Base-by-base conservation (phyloP, 2,797 vertebrate genomes). In the Sardinella longiceps region DNA sequence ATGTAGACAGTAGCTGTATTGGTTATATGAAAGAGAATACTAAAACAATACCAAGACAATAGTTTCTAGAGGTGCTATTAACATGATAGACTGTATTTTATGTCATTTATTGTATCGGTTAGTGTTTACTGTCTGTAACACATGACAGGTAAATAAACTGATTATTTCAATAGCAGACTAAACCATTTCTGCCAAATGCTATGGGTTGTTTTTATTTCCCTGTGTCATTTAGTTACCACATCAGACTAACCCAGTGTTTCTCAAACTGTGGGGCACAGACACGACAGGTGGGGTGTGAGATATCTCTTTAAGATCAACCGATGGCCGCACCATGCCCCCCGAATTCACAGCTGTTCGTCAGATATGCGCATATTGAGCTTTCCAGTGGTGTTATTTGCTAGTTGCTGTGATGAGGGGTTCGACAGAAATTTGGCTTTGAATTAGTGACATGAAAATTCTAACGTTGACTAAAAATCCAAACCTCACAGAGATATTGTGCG, bases 61-160 rank as follows among this genome's bases (percentile, higher is more conserved):
- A 94, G 94, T 93, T 92, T 95, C 94, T 95, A 95, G 94, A 93
- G 95, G 95, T 96, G 95, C 95, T 96, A 96, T 92, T 94, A 94
- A 94, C 92, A 93, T 93, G 11, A 77, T 92, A 95, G 92, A 94
- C 93, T 95, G 94, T 95, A 94, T 94, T 94, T 94, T 92, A 90
- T 94, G 95, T 95, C 94, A 94, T 94, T 94, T 92, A 93, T 94
- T 93, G 94, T 96, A 95, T 93, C 93, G 92, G 93, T 93, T 93
- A 91, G 93, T 95, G 93, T 95, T 95, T 93, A 93, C 91, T 92
- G 92, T 95, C 94, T 96, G 95, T 95, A 95, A 95, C 93, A 93
- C 92, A 28, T 28, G 70, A 92, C 87, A 90, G 92, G 89, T 93
- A 90, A 93, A 87, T 93, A 93, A 93, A 91, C 51, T 90, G 89